Percentiles rank a stretch among this genome's conserved stretches.
phyloP scores from a whole-genome alignment of 1,140 invertebrate genomes.

The Papilio helenus region DNA sequence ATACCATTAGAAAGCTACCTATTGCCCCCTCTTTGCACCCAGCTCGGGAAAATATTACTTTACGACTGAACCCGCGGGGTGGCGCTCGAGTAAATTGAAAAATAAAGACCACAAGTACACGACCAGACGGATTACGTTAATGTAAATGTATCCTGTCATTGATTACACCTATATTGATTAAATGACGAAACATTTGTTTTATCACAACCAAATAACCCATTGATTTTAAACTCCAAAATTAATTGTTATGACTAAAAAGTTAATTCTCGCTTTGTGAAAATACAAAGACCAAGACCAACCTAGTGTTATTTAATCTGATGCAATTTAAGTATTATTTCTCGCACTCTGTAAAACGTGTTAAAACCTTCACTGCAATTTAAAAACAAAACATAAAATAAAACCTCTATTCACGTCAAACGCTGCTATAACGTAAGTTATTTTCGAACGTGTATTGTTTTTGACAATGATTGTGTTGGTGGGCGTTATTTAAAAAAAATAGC shows the following conservation, averaged over 20 bases:
- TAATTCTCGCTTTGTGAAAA: not conserved
- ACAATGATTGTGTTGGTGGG: slow-evolving; percentile 4
- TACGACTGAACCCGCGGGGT: slow-evolving; percentile 74
- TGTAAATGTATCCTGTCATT: not conserved
- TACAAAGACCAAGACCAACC: not conserved
- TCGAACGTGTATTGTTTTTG: not conserved
- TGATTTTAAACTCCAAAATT: not conserved
- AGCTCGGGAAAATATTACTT: slow-evolving; percentile 81
- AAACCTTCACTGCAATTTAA: not conserved
- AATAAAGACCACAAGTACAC: slow-evolving; percentile 69
- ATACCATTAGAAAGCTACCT: too few relatives aligned
- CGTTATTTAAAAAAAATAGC: not conserved
- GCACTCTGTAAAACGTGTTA: not conserved
- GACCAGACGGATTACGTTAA: slow-evolving; percentile 40
- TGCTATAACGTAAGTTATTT: slow-evolving; percentile 13
- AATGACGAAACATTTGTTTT: not conserved
- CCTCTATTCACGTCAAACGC: slow-evolving; percentile 19
- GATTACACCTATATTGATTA: not conserved
- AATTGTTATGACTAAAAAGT: not conserved
- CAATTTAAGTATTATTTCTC: not conserved
- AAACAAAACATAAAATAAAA: slow-evolving; percentile 17
- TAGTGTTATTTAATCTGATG: not conserved
- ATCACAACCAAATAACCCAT: not conserved
- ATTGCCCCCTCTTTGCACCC: slow-evolving; percentile 66
- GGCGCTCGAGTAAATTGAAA: slow-evolving; percentile 78